phyloP scores from a whole-genome alignment of 2,888 invertebrate genomes.

The Dynastes maya region DNA sequence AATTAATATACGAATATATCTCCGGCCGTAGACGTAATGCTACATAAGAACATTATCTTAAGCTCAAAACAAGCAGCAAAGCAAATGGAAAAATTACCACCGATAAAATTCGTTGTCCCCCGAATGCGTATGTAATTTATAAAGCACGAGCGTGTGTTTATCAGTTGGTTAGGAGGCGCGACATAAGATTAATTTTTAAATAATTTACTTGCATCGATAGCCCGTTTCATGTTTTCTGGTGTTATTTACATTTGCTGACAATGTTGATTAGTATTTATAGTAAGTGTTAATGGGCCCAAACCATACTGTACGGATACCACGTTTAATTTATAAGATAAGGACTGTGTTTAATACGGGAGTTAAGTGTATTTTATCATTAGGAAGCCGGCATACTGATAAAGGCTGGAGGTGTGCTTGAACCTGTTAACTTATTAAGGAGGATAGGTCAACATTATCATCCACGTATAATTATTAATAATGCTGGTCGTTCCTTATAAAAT shows the following conservation, averaged over 20 bases:
- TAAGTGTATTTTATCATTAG: slow-evolving; percentile 65
- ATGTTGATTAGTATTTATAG: slow-evolving; percentile 59
- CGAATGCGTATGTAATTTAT: slow-evolving; percentile 25
- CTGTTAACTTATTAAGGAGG: slow-evolving; percentile 60
- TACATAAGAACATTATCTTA: background rate
- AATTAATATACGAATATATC: too few species aligned
- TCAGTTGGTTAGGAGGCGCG: slow-evolving; percentile 32
- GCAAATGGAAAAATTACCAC: slow-evolving; percentile 28
- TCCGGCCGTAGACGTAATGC: too few species aligned
- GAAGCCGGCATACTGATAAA: slow-evolving; percentile 59
- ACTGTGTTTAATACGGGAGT: slow-evolving; percentile 60
- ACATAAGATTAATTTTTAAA: slow-evolving; percentile 52
- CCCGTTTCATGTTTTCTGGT: slow-evolving; percentile 34
- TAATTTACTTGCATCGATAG: slow-evolving; percentile 42
- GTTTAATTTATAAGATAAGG: slow-evolving; percentile 56
- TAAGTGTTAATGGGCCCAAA: slow-evolving; percentile 55
- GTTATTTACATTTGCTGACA: slow-evolving; percentile 54
- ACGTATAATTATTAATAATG: slow-evolving; percentile 48
- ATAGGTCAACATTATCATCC: slow-evolving; percentile 50
- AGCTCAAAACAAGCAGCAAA: slow-evolving; percentile 19
- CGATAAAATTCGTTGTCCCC: slow-evolving; percentile 37
- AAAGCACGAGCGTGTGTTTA: slow-evolving; percentile 32
- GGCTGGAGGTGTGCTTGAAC: slow-evolving; percentile 56
- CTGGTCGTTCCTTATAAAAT: slow-evolving; percentile 41
- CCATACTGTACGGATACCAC: slow-evolving; percentile 57